Base-by-base conservation (phyloP, 2,113 vertebrate genomes). In the Nycticebus coucang region DNA sequence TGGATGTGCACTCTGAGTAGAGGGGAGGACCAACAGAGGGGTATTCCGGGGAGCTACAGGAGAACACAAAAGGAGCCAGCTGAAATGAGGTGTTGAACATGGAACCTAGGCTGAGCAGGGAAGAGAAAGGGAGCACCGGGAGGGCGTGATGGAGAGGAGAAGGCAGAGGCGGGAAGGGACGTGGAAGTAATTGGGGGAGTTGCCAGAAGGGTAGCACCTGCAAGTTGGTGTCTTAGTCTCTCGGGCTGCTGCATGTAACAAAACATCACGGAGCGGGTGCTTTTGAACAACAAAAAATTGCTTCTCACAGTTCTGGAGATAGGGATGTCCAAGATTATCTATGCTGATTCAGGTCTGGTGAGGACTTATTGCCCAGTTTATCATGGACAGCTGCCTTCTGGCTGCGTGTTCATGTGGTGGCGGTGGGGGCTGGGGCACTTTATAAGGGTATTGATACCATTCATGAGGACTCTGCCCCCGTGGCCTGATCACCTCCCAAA, bases 131-230 rank as follows among this genome's bases (percentile, higher is more conserved):
- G 22, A 26, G 21, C 1, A 0, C 4, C 0, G 37, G 22, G 59
- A 68, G 37, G 37, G 30, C 1, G 8, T 0, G 13, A 1, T 0
- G 14, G 55, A 33, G 1, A 37, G 41, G 2, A 50, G 28, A 66
- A 33, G 30, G 78, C 4, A 5, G 68, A 30, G 9, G 12, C 4
- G 3, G 62, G 55, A 30, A 6, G 13, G 30, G 68, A 37, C 5
- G 2, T 21, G 15, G 13, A 83, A n/a, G 24, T 6, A 4, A 12
- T 15, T 3, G 26, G 10, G 33, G 26, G 82, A 45, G 28, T 55
- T 19, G 45, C 26, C 0, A 0, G 28, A 33, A 9, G 22, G 12
- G 15, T 1, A 30, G 45, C 64, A 28, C 4, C n/a, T 15, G 19
- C 35, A 28, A 3, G 69, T 41, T 59, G 12, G 69, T 50, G n/a